A percentile compares a stretch with the other conserved stretches of the same genome.
phyloP scores from a whole-genome alignment of 2,888 invertebrate species.

The Timema cristinae region DNA sequence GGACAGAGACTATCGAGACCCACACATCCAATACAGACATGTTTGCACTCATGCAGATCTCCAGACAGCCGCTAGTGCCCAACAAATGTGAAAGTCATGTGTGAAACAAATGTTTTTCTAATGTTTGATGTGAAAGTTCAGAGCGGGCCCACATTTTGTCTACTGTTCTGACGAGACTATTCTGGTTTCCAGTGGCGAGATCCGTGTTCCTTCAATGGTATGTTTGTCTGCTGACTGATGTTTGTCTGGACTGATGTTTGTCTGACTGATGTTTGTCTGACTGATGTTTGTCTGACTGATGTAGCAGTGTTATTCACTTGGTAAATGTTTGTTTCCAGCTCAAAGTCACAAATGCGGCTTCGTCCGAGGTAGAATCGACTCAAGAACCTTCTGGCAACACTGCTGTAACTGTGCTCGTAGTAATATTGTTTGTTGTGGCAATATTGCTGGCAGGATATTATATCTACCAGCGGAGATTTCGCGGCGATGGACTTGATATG shows the following conservation, averaged over 20 bases:
- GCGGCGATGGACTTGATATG: not conserved
- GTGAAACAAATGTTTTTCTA: constrained; percentile 33
- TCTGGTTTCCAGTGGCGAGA: too few relatives aligned
- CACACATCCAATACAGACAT: constrained; percentile 48
- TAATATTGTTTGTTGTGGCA: not conserved
- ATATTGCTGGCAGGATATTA: not conserved
- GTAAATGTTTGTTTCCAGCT: not conserved
- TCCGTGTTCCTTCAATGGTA: too few relatives aligned
- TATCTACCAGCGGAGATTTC: not conserved
- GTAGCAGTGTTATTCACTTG: not conserved
- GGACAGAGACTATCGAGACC: constrained; percentile 38
- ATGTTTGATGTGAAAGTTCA: not conserved
- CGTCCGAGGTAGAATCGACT: not conserved
- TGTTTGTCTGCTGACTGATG: too few relatives aligned
- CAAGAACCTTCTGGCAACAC: not conserved
- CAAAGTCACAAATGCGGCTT: not conserved
- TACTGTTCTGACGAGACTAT: too few relatives aligned
- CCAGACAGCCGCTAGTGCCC: too few relatives aligned
- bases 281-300: too few relatives aligned
- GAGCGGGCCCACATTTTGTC: too few relatives aligned
- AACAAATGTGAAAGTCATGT: too few relatives aligned
- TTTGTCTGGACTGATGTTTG: too few relatives aligned
- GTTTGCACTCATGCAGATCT: constrained; percentile 53
- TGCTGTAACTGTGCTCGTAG: not conserved
- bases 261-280: too few relatives aligned